A percentile compares a stretch with the other conserved stretches of the same genome.
These are phyloP conservation scores for Botia almorhae DNA, from an alignment of 2,797 vertebrate genomes.

Conservation along the genomic window DNA sequence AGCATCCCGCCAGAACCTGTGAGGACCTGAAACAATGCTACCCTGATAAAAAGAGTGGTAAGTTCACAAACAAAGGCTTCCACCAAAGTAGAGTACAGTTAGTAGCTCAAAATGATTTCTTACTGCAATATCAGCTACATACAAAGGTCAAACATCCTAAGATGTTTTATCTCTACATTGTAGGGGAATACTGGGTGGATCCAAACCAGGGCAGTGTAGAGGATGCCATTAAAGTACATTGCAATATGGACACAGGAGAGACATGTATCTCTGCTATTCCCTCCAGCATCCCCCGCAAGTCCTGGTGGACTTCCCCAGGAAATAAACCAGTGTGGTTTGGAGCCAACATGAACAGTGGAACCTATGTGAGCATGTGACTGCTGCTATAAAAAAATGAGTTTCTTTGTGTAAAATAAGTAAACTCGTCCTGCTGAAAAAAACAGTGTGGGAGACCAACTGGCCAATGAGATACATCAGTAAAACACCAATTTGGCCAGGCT, in stretches of 20 bases:
- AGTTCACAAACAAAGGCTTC: slow-evolving; percentile 58
- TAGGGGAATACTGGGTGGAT: slow-evolving; percentile 98
- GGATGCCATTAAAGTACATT: slow-evolving; percentile 94
- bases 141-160: background rate
- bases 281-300: slow-evolving; percentile 87
- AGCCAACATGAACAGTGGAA: slow-evolving; percentile 91
- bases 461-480: background rate
- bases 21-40: slow-evolving; percentile 95
- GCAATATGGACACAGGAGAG: slow-evolving; percentile 98
- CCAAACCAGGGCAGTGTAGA: slow-evolving; percentile 96
- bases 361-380: slow-evolving; percentile 79
- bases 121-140: background rate
- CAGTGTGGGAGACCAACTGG: background rate
- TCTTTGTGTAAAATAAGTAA: too few species aligned
- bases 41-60: slow-evolving; percentile 90
- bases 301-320: slow-evolving; percentile 90
- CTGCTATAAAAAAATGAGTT: too few species aligned
- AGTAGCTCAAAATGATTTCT: background rate
- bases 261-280: slow-evolving; percentile 95
- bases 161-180: slow-evolving; percentile 23
- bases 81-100: too few species aligned
- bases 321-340: slow-evolving; percentile 94
- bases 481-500: background rate
- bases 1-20: slow-evolving; percentile 94
- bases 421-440: too few species aligned